Conservation (phyloP, 2,797 vertebrate species). For the Cossypha caffra region DNA sequence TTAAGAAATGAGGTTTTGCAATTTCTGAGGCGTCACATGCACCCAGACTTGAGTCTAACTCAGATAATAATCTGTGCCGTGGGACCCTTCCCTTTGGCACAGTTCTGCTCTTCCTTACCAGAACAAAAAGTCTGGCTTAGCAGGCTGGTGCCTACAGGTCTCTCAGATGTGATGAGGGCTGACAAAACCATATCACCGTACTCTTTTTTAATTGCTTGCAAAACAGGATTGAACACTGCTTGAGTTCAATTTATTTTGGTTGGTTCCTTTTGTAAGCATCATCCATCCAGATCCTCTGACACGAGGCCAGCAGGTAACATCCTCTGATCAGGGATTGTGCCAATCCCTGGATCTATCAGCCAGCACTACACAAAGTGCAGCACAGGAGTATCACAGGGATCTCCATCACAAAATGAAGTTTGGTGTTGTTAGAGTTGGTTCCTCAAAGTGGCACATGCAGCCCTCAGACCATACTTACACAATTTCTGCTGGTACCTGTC, state of each 20-base stretch:
- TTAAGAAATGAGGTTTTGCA: conserved; percentile 29
- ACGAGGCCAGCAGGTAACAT: not conserved
- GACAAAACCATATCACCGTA: not conserved
- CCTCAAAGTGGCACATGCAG: not conserved
- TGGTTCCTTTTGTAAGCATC: not conserved
- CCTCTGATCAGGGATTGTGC: not conserved
- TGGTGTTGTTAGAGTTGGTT: fast-evolving
- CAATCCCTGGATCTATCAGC: not conserved
- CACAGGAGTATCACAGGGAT: not conserved
- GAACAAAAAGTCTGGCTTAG: not conserved
- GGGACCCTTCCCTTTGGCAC: conserved; percentile 38
- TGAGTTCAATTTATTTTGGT: conserved; percentile 1
- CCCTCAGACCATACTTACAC: not conserved
- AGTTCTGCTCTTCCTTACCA: conserved; percentile 1
- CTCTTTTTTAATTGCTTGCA: conserved; percentile 27
- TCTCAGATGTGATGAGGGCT: not conserved
- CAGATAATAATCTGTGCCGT: not conserved
- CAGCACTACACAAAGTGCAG: not conserved
- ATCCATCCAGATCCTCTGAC: not conserved
- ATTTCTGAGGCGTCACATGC: not conserved
- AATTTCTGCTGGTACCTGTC: not conserved
- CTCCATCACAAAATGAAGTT: not conserved
- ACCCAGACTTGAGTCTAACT: not conserved
- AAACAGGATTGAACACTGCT: conserved; percentile 32
- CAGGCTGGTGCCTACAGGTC: conserved; percentile 7